Evolutionary conservation across 2,888 invertebrate species (phyloP).

Genomic region (Dasypogon diadema): DNA sequence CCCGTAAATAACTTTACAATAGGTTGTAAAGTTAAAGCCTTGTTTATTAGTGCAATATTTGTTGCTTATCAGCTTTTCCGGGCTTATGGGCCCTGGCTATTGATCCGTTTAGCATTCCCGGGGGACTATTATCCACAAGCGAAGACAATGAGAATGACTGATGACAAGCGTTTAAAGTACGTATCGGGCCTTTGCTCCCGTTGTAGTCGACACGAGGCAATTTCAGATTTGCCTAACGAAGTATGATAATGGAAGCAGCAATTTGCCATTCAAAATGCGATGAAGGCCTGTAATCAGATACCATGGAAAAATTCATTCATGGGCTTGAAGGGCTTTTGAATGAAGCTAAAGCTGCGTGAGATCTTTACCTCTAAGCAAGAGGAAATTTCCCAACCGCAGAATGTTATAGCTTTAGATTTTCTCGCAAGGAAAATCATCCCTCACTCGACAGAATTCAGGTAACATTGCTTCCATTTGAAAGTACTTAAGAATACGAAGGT

Average conservation of each 20-base stretch:
- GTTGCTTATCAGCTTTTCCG: conserved; percentile 27
- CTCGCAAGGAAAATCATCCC: not conserved
- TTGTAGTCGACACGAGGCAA: not conserved
- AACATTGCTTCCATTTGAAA: not conserved
- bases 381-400: not conserved
- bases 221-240: conserved; percentile 28
- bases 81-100: not conserved
- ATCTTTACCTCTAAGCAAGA: not conserved
- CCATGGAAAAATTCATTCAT: conserved; percentile 20
- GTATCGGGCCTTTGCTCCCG: not conserved
- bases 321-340: not conserved
- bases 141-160: conserved; percentile 15
- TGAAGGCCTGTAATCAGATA: conserved; percentile 28
- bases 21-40: conserved; percentile 30
- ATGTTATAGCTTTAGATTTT: not conserved
- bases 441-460: too few species aligned
- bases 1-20: conserved; percentile 31
- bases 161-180: conserved; percentile 1
- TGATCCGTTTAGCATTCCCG: not conserved
- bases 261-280: conserved; percentile 24
- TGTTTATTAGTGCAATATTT: conserved; percentile 40
- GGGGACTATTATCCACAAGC: not conserved
- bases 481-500: not conserved
- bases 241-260: conserved; percentile 22
- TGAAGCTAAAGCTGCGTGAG: not conserved